phyloP scores from a whole-genome alignment of 92 coral and sea anemone species.

The Porites rus region DNA sequence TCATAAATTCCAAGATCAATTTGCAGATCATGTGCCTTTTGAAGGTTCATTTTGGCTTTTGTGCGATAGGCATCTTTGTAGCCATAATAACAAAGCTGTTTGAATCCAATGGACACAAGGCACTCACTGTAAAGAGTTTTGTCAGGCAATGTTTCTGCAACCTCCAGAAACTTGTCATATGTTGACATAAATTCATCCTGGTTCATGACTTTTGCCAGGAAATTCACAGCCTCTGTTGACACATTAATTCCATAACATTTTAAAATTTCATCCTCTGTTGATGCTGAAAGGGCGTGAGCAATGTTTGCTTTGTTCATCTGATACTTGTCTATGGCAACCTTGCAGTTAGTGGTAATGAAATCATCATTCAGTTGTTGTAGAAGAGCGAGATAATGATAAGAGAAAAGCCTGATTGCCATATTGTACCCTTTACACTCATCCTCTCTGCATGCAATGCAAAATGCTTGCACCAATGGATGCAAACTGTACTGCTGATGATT shows the following conservation, averaged over 20 bases:
- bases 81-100: slow-evolving; percentile 78
- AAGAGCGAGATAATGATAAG: slow-evolving; percentile 46
- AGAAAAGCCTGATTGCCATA: slow-evolving; percentile 61
- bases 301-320: slow-evolving; percentile 66
- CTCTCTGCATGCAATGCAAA: slow-evolving; percentile 49
- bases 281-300: slow-evolving; percentile 61
- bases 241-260: slow-evolving; percentile 56
- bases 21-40: slow-evolving; percentile 62
- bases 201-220: slow-evolving; percentile 78
- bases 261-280: slow-evolving; percentile 40
- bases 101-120: slow-evolving; percentile 79
- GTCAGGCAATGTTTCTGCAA: slow-evolving; percentile 37
- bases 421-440: slow-evolving; percentile 50
- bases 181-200: slow-evolving; percentile 66
- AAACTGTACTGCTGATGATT: slow-evolving; percentile 55
- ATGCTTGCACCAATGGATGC: slow-evolving; percentile 79
- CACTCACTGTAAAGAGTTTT: slow-evolving; percentile 66
- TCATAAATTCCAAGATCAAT: neutral
- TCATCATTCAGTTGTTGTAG: slow-evolving; percentile 53
- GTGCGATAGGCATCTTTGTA: slow-evolving; percentile 22
- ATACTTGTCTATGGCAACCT: slow-evolving; percentile 61
- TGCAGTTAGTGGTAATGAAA: slow-evolving; percentile 69
- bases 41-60: slow-evolving; percentile 43
- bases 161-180: slow-evolving; percentile 43
- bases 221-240: slow-evolving; percentile 78